Conservation (phyloP, 1,140 invertebrate genomes). For the Rhopalosiphum maidis region DNA sequence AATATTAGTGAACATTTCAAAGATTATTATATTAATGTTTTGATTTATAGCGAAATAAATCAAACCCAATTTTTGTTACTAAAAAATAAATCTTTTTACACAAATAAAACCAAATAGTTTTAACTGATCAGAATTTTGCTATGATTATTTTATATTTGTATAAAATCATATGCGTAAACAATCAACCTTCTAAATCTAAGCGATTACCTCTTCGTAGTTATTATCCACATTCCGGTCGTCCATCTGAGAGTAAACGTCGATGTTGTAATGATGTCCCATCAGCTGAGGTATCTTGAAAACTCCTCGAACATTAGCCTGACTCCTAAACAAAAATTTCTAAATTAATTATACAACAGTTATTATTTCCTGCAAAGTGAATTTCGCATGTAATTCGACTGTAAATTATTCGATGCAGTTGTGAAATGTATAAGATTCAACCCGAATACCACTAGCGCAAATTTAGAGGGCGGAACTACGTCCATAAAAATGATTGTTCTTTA, state of each 20-base stretch:
- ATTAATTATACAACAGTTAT: not conserved
- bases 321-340: not conserved
- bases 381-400: not conserved
- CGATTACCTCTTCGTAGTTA: slow-evolving; percentile 31
- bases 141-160: not conserved
- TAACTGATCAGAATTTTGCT: not conserved
- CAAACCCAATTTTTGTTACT: not conserved
- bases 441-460: too few relatives aligned
- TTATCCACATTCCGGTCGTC: slow-evolving; percentile 23
- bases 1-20: not conserved
- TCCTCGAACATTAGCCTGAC: not conserved
- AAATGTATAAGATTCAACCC: too few relatives aligned
- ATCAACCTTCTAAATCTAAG: not conserved
- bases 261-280: slow-evolving; percentile 30
- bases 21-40: not conserved
- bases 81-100: not conserved
- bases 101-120: not conserved
- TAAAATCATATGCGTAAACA: not conserved
- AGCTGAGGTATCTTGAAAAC: slow-evolving; percentile 60
- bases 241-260: slow-evolving; percentile 59
- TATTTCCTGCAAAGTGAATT: not conserved
- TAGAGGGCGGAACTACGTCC: too few relatives aligned
- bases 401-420: too few relatives aligned
- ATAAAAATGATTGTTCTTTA: too few relatives aligned
- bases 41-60: not conserved